These are phyloP conservation scores for Prionchulus punctatus DNA, from an alignment of 2,888 invertebrate species.

Conservation along the genomic window DNA sequence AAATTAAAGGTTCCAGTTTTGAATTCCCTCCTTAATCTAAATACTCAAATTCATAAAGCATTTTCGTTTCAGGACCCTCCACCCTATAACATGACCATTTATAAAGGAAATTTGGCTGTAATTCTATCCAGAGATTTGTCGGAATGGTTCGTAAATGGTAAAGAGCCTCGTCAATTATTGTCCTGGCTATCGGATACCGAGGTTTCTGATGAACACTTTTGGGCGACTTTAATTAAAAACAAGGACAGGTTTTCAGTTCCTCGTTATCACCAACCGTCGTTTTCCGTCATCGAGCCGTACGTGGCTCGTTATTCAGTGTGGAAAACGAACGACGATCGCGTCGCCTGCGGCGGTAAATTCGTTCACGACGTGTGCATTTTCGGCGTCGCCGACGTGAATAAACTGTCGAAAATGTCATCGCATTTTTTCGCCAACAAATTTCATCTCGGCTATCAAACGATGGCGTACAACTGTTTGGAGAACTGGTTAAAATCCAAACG, in stretches of 20 bases:
- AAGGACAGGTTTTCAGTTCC: conserved; percentile 9
- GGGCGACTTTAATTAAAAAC: conserved; percentile 33
- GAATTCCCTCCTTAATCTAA: neutral
- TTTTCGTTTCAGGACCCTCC: neutral
- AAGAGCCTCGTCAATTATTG: conserved; percentile 22
- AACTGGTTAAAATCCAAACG: neutral
- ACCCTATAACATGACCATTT: conserved; percentile 1
- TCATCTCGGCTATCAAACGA: conserved; percentile 22
- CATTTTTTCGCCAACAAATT: conserved; percentile 34
- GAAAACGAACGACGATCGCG: neutral
- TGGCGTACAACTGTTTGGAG: conserved; percentile 23
- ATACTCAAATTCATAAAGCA: too few relatives aligned
- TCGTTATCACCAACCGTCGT: neutral
- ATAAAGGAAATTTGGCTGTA: conserved; percentile 29
- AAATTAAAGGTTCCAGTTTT: neutral
- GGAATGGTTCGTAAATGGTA: conserved; percentile 24
- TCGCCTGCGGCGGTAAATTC: conserved; percentile 18
- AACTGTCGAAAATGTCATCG: conserved; percentile 17
- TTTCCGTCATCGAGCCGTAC: neutral
- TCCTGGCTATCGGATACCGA: conserved; percentile 28
- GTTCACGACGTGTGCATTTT: conserved; percentile 30
- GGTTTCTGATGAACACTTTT: conserved; percentile 34
- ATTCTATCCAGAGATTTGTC: conserved; percentile 31
- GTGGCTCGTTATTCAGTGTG: neutral
- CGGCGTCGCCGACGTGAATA: conserved; percentile 28